Base-by-base conservation (phyloP, 2,797 vertebrate species). In the Lutjanus campechanus region DNA sequence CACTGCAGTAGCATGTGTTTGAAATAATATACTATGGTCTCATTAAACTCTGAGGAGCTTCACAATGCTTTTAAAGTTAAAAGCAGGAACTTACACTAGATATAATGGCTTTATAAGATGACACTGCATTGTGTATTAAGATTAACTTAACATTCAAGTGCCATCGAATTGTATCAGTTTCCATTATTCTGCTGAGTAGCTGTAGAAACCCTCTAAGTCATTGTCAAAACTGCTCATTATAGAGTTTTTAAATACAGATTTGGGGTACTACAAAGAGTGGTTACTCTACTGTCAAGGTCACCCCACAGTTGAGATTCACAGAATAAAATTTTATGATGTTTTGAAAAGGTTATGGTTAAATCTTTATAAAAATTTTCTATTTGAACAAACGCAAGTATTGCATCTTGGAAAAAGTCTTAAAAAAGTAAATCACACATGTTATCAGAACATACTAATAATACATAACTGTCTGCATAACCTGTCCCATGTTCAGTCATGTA, bases 401-500 rank as follows among this genome's bases (percentile, higher is more conserved):
- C 1, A 51, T 49, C 13, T n/a, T 36, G 55, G 3, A 15, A n/a
- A 41, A 29, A 58, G 17, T 25, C 36, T 50, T 7, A n/a, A 22
- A 40, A 61, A 64, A 61, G 29, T 1, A 25, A 41, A 62, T 73
- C 8, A 41, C 53, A 55, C 17, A 58, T 3, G 13, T 46, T 17
- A 50, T 56, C 17, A 49, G 58, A 70, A 65, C 36, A n/a, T 50
- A 11, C n/a, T 55, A n/a, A 29, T 41, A 63, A 65, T 46, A 76
- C n/a, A 56, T 25, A 15, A 72, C 3, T 67, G 17, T 69, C 29
- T 82, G 54, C 19, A 25, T 3, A 74, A 40, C n/a, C 58, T 40
- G 12, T 13, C 46, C 20, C 44, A 0, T 67, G 88, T 86, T 77
- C 51, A 73, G 66, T 68, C 53, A 70, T 59, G 60, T 47, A 77